Evolutionary conservation across 2,113 vertebrate genomes (phyloP), one percentile per base, ranked within the genome.

Genomic region (Pitta sordida): DNA sequence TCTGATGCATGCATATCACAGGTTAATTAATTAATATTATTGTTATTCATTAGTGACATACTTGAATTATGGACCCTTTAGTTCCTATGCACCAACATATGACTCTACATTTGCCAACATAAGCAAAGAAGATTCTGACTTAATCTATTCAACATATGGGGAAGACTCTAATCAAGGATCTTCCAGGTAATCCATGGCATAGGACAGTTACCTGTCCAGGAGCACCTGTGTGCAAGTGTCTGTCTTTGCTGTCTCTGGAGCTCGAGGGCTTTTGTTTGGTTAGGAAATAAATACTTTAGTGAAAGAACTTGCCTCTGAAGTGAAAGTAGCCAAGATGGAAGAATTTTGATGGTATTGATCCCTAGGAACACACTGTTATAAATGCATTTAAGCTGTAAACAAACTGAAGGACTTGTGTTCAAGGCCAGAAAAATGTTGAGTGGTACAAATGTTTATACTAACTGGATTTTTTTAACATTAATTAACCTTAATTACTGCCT

Each of bases 61-160:
- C 97, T 97, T 99, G 97, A 99, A 98, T 97, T 99, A 99, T 0
- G 99, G 99, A 39, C 99, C 99, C 13, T 99, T 98, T 92, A 99
- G 98, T 91, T 99, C 99, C 73, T 99, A 99, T 6, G 99, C 99
- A 4, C 99, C 99, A 20, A 97, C 98, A 4, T 99, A 99, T 1
- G 99, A 99, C 96, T 99, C 99, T 29, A 99, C 99, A 3, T 99
- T 99, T 90, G 98, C 99, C 94, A 99, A 99, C 92, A 96, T 99
- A 96, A 98, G 99, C 97, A 99, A 99, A 91, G 99, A 99, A 13
- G 99, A 99, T 59, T 99, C 99, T 8, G 99, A 99, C 92, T 96
- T 99, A 30, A 98, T 99, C 95, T 99, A 98, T 89, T 98, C 98
- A 13, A 97, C 98, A 3, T 99, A 99, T 2, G 99, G 99, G 44